Evolutionary conservation across 2,113 vertebrate species (phyloP).

Genomic region (Eubucco bourcierii): DNA sequence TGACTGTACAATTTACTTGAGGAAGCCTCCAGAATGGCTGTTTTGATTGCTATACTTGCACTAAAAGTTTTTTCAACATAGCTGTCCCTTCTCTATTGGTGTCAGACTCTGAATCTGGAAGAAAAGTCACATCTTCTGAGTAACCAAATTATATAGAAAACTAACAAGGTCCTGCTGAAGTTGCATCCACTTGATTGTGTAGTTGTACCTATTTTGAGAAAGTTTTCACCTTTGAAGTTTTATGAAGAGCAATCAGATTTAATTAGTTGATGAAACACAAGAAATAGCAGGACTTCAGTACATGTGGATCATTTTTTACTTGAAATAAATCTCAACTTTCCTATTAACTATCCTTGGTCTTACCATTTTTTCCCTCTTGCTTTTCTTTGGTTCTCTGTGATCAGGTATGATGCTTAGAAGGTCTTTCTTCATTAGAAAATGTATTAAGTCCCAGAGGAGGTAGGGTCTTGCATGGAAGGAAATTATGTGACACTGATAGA

Average conservation of each 20-base stretch:
- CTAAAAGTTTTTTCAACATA: not conserved
- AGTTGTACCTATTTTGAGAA: not conserved
- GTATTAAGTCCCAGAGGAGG: not conserved
- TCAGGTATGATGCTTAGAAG: not conserved
- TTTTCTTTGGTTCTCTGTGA: not conserved
- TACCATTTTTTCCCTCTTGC: not conserved
- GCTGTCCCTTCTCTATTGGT: not conserved
- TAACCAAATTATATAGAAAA: not conserved
- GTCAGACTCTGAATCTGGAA: not conserved
- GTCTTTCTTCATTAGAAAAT: not conserved
- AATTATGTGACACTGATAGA: not conserved
- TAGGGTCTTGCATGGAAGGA: not conserved
- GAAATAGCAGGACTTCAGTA: not conserved
- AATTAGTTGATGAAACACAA: not conserved
- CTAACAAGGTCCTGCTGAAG: not conserved
- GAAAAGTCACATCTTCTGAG: not conserved
- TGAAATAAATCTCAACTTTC: not conserved
- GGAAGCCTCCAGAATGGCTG: not conserved
- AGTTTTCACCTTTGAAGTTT: not conserved
- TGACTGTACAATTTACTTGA: rapidly evolving
- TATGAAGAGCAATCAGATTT: not conserved
- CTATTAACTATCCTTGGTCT: not conserved
- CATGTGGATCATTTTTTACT: not conserved
- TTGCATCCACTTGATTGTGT: not conserved
- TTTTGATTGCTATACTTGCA: not conserved